phyloP scores from a whole-genome alignment of 2,797 vertebrate genomes.

The Danio albolineatus region DNA sequence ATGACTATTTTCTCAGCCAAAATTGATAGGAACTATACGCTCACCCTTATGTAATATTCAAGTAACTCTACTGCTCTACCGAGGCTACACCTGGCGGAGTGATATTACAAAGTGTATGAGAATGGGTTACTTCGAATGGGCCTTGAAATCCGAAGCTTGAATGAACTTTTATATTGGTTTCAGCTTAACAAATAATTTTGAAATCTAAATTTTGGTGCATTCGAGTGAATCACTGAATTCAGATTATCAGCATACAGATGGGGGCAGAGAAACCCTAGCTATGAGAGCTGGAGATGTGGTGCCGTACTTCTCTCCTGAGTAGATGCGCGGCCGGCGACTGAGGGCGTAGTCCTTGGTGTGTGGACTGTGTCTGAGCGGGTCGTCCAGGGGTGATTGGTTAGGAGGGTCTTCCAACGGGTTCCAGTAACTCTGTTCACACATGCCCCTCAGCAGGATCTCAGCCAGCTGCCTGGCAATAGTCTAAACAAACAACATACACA shows the following conservation, averaged over 20 bases:
- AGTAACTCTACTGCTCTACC: no score
- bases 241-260: background rate
- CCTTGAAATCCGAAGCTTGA: no score
- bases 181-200: no score
- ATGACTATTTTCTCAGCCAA: no score
- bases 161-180: no score
- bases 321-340: conserved; percentile 88
- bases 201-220: no score
- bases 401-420: conserved; percentile 96
- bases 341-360: conserved; percentile 88
- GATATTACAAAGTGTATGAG: no score
- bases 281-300: background rate
- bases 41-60: no score
- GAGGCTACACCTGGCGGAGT: no score
- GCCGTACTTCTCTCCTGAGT: conserved; percentile 94
- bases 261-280: background rate
- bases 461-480: conserved; percentile 97
- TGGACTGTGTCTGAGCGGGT: conserved; percentile 87
- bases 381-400: conserved; percentile 91
- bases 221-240: no score
- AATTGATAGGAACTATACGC: no score
- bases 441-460: conserved; percentile 95
- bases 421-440: conserved; percentile 99
- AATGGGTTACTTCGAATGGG: no score
- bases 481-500: conserved; percentile 72